Evolutionary conservation across 2,888 invertebrate genomes (phyloP).

Genomic region (Trichogramma dendrolimi): DNA sequence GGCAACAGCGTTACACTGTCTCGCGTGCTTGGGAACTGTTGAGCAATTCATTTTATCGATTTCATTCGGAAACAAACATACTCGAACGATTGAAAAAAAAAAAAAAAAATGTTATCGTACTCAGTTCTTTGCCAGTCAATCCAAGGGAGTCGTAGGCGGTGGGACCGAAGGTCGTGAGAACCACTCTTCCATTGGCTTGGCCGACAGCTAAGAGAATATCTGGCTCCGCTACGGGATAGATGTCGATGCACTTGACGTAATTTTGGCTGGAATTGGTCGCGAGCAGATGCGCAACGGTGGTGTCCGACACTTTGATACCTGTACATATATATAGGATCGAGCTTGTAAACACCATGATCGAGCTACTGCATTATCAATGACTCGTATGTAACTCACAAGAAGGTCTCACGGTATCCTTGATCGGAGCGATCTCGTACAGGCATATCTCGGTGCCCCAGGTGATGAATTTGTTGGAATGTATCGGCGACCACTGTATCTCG

Average conservation of each 20-base stretch:
- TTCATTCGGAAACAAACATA: neutral
- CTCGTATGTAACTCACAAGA: slow-evolving; percentile 44
- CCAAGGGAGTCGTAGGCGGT: slow-evolving; percentile 64
- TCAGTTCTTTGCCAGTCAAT: slow-evolving; percentile 72
- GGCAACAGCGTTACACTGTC: slow-evolving; percentile 80
- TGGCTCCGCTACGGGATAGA: slow-evolving; percentile 72
- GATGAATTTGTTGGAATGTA: slow-evolving; percentile 73
- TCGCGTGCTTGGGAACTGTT: slow-evolving; percentile 75
- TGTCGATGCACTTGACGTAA: slow-evolving; percentile 81
- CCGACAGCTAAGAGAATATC: slow-evolving; percentile 84
- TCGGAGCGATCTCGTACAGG: slow-evolving; percentile 72
- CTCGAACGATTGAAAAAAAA: slow-evolving; percentile 3
- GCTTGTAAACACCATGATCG: slow-evolving; percentile 9
- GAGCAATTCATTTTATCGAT: neutral
- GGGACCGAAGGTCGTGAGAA: slow-evolving; percentile 73
- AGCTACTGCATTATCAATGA: neutral
- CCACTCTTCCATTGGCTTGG: slow-evolving; percentile 82
- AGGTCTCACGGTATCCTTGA: slow-evolving; percentile 57
- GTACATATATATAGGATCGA: neutral
- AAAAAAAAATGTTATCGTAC: slow-evolving; percentile 49
- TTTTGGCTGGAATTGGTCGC: slow-evolving; percentile 72
- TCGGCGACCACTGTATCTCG: slow-evolving; percentile 86
- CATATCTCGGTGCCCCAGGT: slow-evolving; percentile 88
- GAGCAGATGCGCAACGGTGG: slow-evolving; percentile 65
- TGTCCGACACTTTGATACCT: slow-evolving; percentile 69